Conservation (phyloP, 2,797 vertebrate species). For the Naso thynnoides region DNA sequence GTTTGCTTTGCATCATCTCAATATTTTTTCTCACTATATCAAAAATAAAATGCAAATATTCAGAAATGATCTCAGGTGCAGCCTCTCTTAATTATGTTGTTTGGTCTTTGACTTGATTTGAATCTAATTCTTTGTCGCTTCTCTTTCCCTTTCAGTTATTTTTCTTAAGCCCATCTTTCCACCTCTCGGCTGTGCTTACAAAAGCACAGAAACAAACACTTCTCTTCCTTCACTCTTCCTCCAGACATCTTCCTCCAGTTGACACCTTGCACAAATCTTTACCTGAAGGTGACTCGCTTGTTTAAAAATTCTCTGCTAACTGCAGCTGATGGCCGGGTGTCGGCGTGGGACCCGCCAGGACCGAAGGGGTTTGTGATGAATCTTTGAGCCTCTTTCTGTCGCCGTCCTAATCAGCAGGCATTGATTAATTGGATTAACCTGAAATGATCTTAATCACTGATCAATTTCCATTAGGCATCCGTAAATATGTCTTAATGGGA, state of each 20-base stretch:
- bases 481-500: conserved; percentile 80
- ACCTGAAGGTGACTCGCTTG: conserved; percentile 70
- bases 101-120: neutral
- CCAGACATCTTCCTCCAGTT: neutral
- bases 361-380: conserved; percentile 31
- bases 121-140: neutral
- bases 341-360: conserved; percentile 18
- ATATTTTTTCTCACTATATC: too few relatives aligned
- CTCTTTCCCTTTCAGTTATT: neutral
- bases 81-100: neutral
- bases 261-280: neutral
- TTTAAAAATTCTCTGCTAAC: conserved; percentile 58
- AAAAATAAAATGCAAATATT: too few relatives aligned
- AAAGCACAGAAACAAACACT: too few relatives aligned
- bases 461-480: conserved; percentile 82
- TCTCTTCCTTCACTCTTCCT: neutral
- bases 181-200: too few relatives aligned
- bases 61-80: neutral
- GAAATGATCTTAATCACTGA: conserved; percentile 81
- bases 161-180: too few relatives aligned
- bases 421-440: conserved; percentile 82
- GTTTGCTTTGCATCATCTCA: too few relatives aligned
- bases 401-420: conserved; percentile 70
- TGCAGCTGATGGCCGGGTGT: conserved; percentile 3
- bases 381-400: conserved; percentile 40